These are phyloP conservation scores for Seriola aureovittata DNA, from an alignment of 2,113 vertebrate genomes.

Conservation along the genomic window DNA sequence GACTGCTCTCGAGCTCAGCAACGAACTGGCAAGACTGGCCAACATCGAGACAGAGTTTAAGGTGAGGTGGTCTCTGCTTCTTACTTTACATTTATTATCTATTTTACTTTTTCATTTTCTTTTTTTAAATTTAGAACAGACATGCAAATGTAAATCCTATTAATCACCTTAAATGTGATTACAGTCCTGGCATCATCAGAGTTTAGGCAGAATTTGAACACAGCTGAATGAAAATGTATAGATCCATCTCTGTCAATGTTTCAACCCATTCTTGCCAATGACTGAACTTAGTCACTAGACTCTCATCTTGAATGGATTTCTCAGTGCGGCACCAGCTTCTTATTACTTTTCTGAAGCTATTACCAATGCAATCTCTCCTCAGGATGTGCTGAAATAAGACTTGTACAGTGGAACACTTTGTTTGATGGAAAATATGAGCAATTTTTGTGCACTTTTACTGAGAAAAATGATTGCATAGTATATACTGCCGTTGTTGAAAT, in stretches of 20 bases:
- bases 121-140: background rate
- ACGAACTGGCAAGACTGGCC: constrained; percentile 95
- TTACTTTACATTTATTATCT: background rate
- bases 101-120: background rate
- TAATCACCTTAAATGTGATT: background rate
- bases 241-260: background rate
- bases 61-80: constrained; percentile 81
- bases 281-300: background rate
- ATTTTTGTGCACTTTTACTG: background rate
- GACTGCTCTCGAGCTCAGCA: constrained; percentile 96
- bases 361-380: constrained; percentile 26
- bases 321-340: background rate
- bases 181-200: background rate
- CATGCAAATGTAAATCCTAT: background rate
- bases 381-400: constrained; percentile 9
- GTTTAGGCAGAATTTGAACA: background rate
- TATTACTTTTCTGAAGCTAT: constrained; percentile 17
- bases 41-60: constrained; percentile 99
- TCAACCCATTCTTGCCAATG: background rate
- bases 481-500: background rate
- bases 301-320: constrained; percentile 44
- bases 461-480: background rate
- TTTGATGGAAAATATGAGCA: background rate
- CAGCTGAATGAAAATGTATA: background rate
- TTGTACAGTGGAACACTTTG: constrained; percentile 1